Evolutionary conservation across 1,140 invertebrate species (phyloP).

Genomic region (Microvelia longipes): DNA sequence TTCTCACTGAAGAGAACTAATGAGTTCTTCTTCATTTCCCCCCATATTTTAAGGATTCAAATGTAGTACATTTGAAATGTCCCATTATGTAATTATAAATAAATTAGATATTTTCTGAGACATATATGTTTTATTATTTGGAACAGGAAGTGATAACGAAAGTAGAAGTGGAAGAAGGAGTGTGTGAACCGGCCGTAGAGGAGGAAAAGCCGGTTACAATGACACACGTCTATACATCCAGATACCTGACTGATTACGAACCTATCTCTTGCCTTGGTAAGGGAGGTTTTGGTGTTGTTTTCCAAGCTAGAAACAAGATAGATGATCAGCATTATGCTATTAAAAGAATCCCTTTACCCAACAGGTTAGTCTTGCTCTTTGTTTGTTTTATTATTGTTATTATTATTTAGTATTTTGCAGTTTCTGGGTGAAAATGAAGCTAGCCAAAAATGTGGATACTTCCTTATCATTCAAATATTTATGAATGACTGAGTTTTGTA

Average conservation of each 20-base stretch:
- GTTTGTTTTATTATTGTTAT: constrained; percentile 4
- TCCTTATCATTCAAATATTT: too few species aligned
- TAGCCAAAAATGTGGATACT: too few species aligned
- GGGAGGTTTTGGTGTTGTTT: constrained; percentile 95
- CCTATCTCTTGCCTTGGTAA: constrained; percentile 66
- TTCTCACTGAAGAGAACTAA: too few species aligned
- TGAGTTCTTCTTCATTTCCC: too few species aligned
- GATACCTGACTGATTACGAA: constrained; percentile 77
- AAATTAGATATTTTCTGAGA: too few species aligned
- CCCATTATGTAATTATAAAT: too few species aligned
- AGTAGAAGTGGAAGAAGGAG: background rate
- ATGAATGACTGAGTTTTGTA: too few species aligned
- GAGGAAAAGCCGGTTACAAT: background rate
- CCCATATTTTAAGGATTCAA: too few species aligned
- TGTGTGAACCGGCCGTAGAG: background rate
- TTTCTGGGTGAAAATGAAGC: too few species aligned
- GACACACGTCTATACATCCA: constrained; percentile 34
- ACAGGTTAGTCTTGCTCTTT: constrained; percentile 39
- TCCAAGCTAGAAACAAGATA: constrained; percentile 86
- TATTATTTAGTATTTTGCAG: too few species aligned
- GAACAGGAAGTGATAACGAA: background rate
- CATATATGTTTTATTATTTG: too few species aligned
- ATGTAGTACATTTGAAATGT: too few species aligned
- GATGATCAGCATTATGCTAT: constrained; percentile 91
- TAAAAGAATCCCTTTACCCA: constrained; percentile 79